Evolutionary conservation across 2,888 invertebrate species (phyloP).

Genomic region (Malachius bipustulatus): DNA sequence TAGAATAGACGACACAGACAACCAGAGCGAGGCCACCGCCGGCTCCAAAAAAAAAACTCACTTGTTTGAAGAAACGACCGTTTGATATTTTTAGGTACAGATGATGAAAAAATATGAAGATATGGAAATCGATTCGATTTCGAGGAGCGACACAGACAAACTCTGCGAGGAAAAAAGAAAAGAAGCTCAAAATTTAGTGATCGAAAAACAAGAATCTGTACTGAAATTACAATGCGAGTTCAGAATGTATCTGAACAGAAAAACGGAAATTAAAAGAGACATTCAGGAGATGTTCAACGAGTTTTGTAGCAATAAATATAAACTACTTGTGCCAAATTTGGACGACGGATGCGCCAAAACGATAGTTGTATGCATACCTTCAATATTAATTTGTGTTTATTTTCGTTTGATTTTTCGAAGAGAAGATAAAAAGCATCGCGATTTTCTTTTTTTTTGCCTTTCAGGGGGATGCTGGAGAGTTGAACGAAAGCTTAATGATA

Average conservation of each 20-base stretch:
- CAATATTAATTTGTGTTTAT: too few relatives aligned
- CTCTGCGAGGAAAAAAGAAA: conserved; percentile 11
- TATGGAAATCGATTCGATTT: too few relatives aligned
- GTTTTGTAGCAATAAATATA: conserved; percentile 27
- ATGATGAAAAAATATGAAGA: not conserved
- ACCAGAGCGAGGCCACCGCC: too few relatives aligned
- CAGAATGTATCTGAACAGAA: conserved; percentile 24
- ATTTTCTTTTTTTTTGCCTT: too few relatives aligned
- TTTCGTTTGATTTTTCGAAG: too few relatives aligned
- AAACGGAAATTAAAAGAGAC: conserved; percentile 23
- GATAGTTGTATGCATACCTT: too few relatives aligned
- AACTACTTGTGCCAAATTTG: conserved; percentile 16
- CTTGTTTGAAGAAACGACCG: not conserved
- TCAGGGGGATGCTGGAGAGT: too few relatives aligned
- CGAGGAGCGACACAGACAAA: conserved; percentile 10
- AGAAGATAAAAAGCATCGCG: too few relatives aligned
- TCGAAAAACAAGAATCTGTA: conserved; percentile 28
- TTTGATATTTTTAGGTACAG: not conserved
- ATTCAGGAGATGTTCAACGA: conserved; percentile 27
- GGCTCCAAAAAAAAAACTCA: too few relatives aligned
- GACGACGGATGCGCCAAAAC: too few relatives aligned
- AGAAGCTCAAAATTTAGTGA: conserved; percentile 18
- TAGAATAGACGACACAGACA: too few relatives aligned
- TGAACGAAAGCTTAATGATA: too few relatives aligned
- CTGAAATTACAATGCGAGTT: conserved; percentile 27